Percentiles rank a stretch among this genome's conserved stretches.
Evolutionary conservation across 2,113 vertebrate species (phyloP).

Genomic region (Nerophis ophidion): DNA sequence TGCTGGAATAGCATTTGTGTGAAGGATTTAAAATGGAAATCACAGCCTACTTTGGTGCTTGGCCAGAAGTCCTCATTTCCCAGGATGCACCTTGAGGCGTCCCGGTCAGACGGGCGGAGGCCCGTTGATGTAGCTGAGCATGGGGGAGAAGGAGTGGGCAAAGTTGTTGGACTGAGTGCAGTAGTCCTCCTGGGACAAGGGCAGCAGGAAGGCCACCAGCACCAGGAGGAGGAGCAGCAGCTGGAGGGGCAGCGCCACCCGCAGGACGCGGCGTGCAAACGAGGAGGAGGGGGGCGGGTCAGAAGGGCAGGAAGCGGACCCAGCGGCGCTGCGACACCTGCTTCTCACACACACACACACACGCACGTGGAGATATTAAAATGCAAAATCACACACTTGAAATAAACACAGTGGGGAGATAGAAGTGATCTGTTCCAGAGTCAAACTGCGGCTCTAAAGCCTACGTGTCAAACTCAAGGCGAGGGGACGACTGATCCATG

Average conservation of each 20-base stretch:
- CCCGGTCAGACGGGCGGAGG: conserved; percentile 80
- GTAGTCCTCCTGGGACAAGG: conserved; percentile 84
- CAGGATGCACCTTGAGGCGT: too few species aligned
- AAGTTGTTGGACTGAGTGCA: conserved; percentile 90
- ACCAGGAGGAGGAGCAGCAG: conserved; percentile 83
- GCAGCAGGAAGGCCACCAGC: conserved; percentile 83
- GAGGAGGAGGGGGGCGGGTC: conserved; percentile 56
- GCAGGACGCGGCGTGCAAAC: conserved; percentile 80
- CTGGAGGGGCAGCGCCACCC: conserved; percentile 87
- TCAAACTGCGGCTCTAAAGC: too few species aligned
- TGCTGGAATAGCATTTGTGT: not conserved
- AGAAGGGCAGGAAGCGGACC: conserved; percentile 96
- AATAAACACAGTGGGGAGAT: too few species aligned
- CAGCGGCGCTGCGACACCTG: conserved; percentile 87
- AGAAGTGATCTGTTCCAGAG: too few species aligned
- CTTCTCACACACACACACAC: conserved; percentile 42
- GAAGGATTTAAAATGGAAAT: conserved; percentile 62
- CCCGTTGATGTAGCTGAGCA: conserved; percentile 93
- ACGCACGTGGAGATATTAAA: not conserved
- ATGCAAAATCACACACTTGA: too few species aligned
- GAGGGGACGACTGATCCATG: too few species aligned
- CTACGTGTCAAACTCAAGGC: too few species aligned
- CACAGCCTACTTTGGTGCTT: conserved; percentile 60
- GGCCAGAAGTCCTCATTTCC: not conserved
- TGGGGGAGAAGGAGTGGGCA: conserved; percentile 87